Evolutionary conservation across 30 jellyfish, hydroid and myxozoan genomes (phyloP).

Genomic region (Haliclystus octoradiatus): DNA sequence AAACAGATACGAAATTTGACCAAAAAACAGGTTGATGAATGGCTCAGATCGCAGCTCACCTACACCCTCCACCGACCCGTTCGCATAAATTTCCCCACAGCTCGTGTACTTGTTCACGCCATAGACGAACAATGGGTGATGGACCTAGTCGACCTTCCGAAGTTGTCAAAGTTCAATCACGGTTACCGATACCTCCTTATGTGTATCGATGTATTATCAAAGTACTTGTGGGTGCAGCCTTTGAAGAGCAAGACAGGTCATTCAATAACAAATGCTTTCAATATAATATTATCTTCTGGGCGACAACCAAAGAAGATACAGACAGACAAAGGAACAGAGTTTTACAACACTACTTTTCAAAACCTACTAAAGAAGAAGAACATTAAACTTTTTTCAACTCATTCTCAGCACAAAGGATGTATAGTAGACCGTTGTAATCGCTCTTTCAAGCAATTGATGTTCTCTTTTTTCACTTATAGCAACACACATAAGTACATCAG

Average conservation of each 20-base stretch:
- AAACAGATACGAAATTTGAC: conserved; percentile 12
- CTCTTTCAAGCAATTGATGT: conserved; percentile 20
- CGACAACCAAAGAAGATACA: conserved; percentile 15
- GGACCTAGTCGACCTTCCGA: conserved; percentile 20
- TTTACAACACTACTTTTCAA: conserved; percentile 5
- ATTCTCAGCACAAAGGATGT: conserved; percentile 21
- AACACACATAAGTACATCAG: conserved; percentile 2
- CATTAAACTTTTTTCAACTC: conserved; percentile 8
- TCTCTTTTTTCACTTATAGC: conserved; percentile 5
- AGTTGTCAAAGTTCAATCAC: conserved; percentile 11
- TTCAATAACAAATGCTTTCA: conserved; percentile 4
- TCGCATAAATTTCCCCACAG: conserved; percentile 15
- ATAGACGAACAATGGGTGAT: conserved; percentile 26
- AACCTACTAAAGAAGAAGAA: not conserved
- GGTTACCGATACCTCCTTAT: conserved; percentile 9
- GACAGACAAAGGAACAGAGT: conserved; percentile 28
- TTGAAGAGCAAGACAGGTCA: conserved; percentile 12
- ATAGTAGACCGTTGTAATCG: conserved; percentile 37
- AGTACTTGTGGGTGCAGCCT: conserved; percentile 37
- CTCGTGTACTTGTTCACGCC: conserved; percentile 12
- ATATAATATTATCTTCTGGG: conserved; percentile 8
- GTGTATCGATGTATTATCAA: conserved; percentile 29
- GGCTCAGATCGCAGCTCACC: conserved; percentile 14
- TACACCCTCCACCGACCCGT: conserved; percentile 34
- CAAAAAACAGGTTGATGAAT: conserved; percentile 5